These are phyloP conservation scores for Axinella damicornis DNA, from an alignment of 37 sponge, comb jelly and placozoan species.

Conservation along the genomic window DNA sequence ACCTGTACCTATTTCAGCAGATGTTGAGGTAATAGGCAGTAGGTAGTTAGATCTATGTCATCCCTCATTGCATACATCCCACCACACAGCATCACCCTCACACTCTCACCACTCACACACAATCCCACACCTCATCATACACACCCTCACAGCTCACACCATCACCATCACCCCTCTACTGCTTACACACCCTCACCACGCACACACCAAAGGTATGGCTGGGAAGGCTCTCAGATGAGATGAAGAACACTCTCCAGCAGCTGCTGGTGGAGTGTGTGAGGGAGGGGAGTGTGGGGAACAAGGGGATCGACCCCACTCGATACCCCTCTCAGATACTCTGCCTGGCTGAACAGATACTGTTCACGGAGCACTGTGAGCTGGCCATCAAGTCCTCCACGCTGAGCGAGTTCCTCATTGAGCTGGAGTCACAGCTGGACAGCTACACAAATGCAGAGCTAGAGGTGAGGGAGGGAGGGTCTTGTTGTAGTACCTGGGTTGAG, in stretches of 20 bases:
- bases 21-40: conserved; percentile 88
- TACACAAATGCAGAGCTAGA: conserved; percentile 83
- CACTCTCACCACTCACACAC: too few species aligned
- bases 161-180: not conserved
- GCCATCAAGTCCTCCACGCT: conserved; percentile 79
- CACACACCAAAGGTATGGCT: conserved; percentile 85
- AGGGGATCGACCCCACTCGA: conserved; percentile 68
- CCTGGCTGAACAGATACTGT: conserved; percentile 88
- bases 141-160: not conserved
- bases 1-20: conserved; percentile 73
- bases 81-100: too few species aligned
- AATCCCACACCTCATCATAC: too few species aligned
- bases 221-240: conserved; percentile 81
- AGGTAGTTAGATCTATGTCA: too few species aligned
- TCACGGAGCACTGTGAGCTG: conserved; percentile 95
- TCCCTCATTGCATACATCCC: too few species aligned
- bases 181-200: not conserved
- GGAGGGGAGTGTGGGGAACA: conserved; percentile 23
- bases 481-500: too few species aligned
- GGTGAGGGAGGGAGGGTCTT: too few species aligned
- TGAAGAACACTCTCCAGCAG: conserved; percentile 87
- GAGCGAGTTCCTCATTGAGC: conserved; percentile 82
- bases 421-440: conserved; percentile 89
- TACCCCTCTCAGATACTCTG: conserved; percentile 96
- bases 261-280: conserved; percentile 80